Conservation (phyloP, 1,140 invertebrate species). For the Stratiolaelaps scimitus region DNA sequence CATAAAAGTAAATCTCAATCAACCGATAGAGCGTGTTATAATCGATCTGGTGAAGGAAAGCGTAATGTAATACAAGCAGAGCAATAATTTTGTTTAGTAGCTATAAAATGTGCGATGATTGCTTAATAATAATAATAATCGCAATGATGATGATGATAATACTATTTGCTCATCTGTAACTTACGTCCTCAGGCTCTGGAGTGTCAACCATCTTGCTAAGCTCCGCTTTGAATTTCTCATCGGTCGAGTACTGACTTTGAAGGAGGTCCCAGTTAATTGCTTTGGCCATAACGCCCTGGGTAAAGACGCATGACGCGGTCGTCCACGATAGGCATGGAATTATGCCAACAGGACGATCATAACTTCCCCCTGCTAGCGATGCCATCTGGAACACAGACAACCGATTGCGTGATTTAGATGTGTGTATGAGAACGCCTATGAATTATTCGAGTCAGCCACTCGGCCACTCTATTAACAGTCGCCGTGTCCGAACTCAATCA, state of each 20-base stretch:
- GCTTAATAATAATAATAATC: not conserved
- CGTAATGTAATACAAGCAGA: conserved; percentile 17
- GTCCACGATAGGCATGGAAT: conserved; percentile 94
- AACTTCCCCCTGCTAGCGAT: conserved; percentile 82
- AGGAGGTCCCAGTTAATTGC: conserved; percentile 87
- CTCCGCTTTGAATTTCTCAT: conserved; percentile 64
- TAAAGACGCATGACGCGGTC: conserved; percentile 88
- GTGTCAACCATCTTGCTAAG: conserved; percentile 58
- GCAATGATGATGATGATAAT: conserved; percentile 4
- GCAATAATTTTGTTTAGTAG: no score
- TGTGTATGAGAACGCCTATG: conserved; percentile 24
- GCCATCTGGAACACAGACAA: conserved; percentile 67
- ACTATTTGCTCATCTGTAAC: conserved; percentile 37
- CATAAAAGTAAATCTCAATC: no score
- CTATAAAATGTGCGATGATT: conserved; percentile 22
- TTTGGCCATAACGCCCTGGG: conserved; percentile 82
- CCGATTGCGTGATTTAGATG: no score
- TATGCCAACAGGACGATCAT: conserved; percentile 78
- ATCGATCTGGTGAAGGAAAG: conserved; percentile 25
- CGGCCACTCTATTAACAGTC: no score
- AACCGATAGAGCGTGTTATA: no score
- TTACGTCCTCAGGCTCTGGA: conserved; percentile 39
- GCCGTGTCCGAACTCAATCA: not conserved
- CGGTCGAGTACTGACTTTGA: conserved; percentile 73
- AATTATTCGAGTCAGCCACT: conserved; percentile 7